Evolutionary conservation across 2,113 vertebrate genomes (phyloP), one percentile per base, ranked within the genome.

Genomic region (Grantiella picta): DNA sequence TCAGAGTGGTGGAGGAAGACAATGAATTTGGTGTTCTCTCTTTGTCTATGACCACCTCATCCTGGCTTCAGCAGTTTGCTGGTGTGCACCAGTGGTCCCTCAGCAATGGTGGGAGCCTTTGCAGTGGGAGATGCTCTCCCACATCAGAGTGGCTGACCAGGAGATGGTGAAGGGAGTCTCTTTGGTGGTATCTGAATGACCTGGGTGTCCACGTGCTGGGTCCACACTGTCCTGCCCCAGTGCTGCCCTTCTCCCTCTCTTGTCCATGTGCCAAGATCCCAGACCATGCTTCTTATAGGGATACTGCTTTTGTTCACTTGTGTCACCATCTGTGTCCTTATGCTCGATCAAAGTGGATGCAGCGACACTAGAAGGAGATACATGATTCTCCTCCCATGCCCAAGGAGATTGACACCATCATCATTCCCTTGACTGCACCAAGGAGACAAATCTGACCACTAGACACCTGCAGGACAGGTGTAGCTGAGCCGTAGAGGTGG

Each of bases 141-240:
- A 35, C 27, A 12, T 36, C 42, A 70, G 54, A 40, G 42, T 36
- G 47, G 11, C 33, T 77, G 45, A 23, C 7, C 20, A 45, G 64
- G 27, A 38, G 27, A 13, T 44, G 49, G 28, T 36, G 38, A 20
- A 70, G 21, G 11, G n/a, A 12, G 7, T 7, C 27, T 83, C 45
- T 64, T 54, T 52, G 57, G 7, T 60, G 52, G 16, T 12, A 35
- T 33, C 49, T 69, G 35, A 53, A 80, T 25, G 33, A 54, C 14
- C n/a, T 36, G 10, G 10, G 22, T 66, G 56, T 31, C 56, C 2
- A 2, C 0, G 0, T 21, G 33, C 27, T 54, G 44, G 7, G 15
- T 36, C 38, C 1, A 0, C 44, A 33, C 68, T 63, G 42, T 80
- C 23, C 53, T 57, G 22, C 15, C 29, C 23, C 36, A 40, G 36